Evolutionary conservation across 2,113 vertebrate genomes (phyloP).

Genomic region (Vulpes ferrilata): DNA sequence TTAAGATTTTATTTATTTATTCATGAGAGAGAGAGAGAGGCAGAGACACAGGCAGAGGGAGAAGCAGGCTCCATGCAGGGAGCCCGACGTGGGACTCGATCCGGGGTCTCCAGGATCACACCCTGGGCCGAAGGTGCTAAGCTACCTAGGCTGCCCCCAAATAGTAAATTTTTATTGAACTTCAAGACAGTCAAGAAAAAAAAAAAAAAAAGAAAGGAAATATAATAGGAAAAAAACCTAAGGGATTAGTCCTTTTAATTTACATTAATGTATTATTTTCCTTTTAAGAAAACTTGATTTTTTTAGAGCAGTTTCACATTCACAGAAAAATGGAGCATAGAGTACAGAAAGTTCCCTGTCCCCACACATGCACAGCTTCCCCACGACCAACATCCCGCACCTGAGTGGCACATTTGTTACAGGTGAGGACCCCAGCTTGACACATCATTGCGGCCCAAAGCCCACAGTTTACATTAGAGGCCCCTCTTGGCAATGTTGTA

Average conservation of each 20-base stretch:
- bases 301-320: neutral
- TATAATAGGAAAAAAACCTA: neutral
- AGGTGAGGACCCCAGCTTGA: neutral
- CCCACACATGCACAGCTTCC: neutral
- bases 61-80: too few species aligned
- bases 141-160: too few species aligned
- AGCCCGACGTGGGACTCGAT: too few species aligned
- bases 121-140: too few species aligned
- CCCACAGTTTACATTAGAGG: neutral
- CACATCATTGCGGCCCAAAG: neutral
- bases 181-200: neutral
- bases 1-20: too few species aligned
- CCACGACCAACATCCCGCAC: neutral
- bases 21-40: too few species aligned
- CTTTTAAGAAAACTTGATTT: neutral
- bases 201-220: neutral
- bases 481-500: neutral
- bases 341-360: neutral
- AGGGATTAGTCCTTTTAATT: neutral
- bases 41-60: too few species aligned
- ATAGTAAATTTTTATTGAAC: neutral
- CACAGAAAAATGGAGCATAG: neutral
- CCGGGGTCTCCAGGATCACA: too few species aligned
- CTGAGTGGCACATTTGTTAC: neutral
- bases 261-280: neutral